These are phyloP conservation scores for Formica aserva DNA, from an alignment of 2,888 invertebrate species.

Conservation along the genomic window DNA sequence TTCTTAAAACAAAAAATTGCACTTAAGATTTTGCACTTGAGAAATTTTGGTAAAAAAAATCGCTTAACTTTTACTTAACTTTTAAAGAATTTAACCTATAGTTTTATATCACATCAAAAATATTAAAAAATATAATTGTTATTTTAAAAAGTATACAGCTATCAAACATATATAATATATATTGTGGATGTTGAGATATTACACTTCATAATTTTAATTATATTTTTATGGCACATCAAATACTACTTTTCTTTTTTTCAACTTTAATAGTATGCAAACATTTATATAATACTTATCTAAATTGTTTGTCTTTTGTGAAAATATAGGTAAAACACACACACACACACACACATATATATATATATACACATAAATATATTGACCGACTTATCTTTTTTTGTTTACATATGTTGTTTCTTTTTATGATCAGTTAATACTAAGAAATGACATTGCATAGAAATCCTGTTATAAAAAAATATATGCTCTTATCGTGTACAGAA, in stretches of 20 bases:
- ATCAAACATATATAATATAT: constrained; percentile 13
- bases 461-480: constrained; percentile 43
- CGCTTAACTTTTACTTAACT: neutral
- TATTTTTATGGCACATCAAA: constrained; percentile 37
- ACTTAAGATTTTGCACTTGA: neutral
- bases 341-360: too few relatives aligned
- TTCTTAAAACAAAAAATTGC: constrained; percentile 14
- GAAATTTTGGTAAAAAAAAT: neutral
- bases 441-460: constrained; percentile 24
- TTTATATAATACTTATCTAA: neutral
- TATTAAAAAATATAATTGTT: neutral
- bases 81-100: constrained; percentile 1
- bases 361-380: neutral
- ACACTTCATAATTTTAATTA: constrained; percentile 29
- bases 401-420: constrained; percentile 22
- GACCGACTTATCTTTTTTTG: neutral
- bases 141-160: neutral
- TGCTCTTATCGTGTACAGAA: constrained; percentile 59
- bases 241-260: constrained; percentile 19
- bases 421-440: constrained; percentile 12
- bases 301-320: constrained; percentile 28
- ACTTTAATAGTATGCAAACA: constrained; percentile 20
- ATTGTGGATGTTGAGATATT: constrained; percentile 6
- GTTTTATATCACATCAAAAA: neutral
- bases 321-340: neutral